A percentile compares a stretch with the other conserved stretches of the same genome.
Evolutionary conservation across 2,113 vertebrate species (phyloP).

Genomic region (Gavialis gangeticus): DNA sequence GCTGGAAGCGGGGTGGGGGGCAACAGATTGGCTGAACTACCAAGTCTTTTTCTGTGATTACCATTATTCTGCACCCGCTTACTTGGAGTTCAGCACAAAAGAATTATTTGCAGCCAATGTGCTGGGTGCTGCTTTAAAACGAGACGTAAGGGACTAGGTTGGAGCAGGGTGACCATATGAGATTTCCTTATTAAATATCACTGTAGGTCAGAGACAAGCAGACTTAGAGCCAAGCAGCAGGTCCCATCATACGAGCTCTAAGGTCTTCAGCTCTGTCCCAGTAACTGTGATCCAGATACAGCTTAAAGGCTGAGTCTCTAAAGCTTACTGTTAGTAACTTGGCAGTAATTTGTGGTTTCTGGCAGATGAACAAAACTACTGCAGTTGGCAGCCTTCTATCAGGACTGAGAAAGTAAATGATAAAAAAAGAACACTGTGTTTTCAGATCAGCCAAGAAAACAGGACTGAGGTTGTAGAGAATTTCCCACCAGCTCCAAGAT

Average conservation of each 20-base stretch:
- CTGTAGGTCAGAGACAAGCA: background rate
- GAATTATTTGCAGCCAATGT: background rate
- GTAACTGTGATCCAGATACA: background rate
- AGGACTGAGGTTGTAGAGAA: rapidly evolving
- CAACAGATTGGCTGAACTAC: background rate
- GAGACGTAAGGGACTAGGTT: rapidly evolving
- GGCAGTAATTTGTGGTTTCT: background rate
- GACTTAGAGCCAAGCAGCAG: background rate
- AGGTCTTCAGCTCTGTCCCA: background rate
- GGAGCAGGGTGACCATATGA: background rate
- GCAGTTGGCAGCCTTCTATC: background rate
- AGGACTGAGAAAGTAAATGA: background rate
- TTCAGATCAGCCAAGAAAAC: background rate
- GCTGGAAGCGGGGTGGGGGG: background rate
- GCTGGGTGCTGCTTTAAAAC: rapidly evolving
- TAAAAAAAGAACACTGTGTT: background rate
- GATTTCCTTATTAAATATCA: background rate
- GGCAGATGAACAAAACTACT: conserved; percentile 26
- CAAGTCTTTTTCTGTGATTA: background rate
- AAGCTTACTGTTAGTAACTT: background rate
- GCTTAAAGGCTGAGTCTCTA: background rate
- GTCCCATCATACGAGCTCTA: background rate
- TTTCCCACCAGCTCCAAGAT: rapidly evolving
- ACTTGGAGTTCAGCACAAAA: background rate
- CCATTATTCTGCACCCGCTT: background rate